These are phyloP conservation scores for Lanistes nyassanus DNA, from an alignment of 1,140 invertebrate species.

Conservation along the genomic window DNA sequence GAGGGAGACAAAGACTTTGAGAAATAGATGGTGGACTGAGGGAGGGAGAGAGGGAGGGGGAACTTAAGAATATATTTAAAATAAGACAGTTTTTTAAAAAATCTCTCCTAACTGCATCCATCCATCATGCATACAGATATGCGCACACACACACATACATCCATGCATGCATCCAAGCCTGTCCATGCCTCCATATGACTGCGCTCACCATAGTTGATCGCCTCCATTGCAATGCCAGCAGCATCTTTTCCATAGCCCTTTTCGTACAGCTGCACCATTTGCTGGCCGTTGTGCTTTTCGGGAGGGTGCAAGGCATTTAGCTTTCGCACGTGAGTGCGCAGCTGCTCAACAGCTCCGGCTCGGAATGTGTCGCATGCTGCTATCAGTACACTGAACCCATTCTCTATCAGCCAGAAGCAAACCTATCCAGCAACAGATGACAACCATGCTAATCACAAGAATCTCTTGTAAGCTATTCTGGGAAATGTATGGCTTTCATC, in stretches of 20 bases:
- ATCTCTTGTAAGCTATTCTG: not conserved
- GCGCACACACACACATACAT: not conserved
- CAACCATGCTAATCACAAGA: not conserved
- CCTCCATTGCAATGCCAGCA: slow-evolving; percentile 96
- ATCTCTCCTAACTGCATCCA: not conserved
- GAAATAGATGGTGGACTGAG: no score
- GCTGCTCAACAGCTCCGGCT: slow-evolving; percentile 98
- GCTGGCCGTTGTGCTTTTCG: slow-evolving; percentile 65
- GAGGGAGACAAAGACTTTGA: no score
- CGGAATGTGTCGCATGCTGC: slow-evolving; percentile 99
- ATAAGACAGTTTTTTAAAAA: no score
- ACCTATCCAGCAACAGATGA: slow-evolving; percentile 73
- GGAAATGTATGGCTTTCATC: no score
- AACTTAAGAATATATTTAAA: no score
- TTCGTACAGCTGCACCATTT: slow-evolving; percentile 95
- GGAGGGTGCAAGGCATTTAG: slow-evolving; percentile 93
- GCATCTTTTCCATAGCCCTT: slow-evolving; percentile 99
- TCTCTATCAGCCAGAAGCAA: slow-evolving; percentile 99
- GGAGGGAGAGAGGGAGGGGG: no score
- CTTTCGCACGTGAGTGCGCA: slow-evolving; percentile 93
- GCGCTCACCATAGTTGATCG: slow-evolving; percentile 81
- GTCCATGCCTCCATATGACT: no score
- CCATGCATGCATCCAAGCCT: not conserved
- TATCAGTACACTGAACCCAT: slow-evolving; percentile 94
- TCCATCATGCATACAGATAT: not conserved